Evolutionary conservation across 2,113 vertebrate species (phyloP), one percentile per base, ranked within the genome.

Genomic region (Otocyon megalotis): DNA sequence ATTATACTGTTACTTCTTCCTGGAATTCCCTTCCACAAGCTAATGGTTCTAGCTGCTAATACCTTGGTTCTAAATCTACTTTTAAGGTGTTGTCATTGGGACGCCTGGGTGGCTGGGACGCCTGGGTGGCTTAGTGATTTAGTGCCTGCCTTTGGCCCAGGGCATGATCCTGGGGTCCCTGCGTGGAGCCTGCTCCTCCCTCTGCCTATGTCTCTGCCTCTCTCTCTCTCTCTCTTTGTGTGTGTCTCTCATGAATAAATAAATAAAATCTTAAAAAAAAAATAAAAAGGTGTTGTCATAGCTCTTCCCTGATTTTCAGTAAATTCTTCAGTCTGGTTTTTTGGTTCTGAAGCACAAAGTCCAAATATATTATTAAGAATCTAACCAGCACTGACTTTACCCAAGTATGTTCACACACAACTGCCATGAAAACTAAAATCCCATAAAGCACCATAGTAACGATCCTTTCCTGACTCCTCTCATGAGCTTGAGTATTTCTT

Each of bases 401-500:
- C 43, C 1, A 8, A 71, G 30, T 28, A 9, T 0, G n/a, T 8
- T 26, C 54, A 37, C 1, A 60, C 15, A 35, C 16, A 35, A 12
- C 0, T 65, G 24, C 13, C 32, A 10, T 14, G 54, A 79, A 77
- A 65, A 81, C 14, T 13, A 54, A 53, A 32, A 35, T 43, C 22
- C 22, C 15, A 6, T 6, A 9, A 63, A 65, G 43, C 14, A 62
- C 32, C 9, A 30, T 0, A 63, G 69, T 3, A 11, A 14, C 8
- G 30, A 12, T 11, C 14, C 79, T 30, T 8, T 32, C n/a, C 50
- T 16, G 17, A 69, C 15, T 30, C 13, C n/a, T 50, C 35, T 28
- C 43, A 91, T 8, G 53, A 20, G 37, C 1, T 0, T 1, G 8
- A 30, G 2, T 37, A 16, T 32, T 53, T 92, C 72, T 80, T 72